A percentile compares a stretch with the other conserved stretches of the same genome.
Conservation (phyloP, 1,140 invertebrate species). For the Drosophila busckii region DNA sequence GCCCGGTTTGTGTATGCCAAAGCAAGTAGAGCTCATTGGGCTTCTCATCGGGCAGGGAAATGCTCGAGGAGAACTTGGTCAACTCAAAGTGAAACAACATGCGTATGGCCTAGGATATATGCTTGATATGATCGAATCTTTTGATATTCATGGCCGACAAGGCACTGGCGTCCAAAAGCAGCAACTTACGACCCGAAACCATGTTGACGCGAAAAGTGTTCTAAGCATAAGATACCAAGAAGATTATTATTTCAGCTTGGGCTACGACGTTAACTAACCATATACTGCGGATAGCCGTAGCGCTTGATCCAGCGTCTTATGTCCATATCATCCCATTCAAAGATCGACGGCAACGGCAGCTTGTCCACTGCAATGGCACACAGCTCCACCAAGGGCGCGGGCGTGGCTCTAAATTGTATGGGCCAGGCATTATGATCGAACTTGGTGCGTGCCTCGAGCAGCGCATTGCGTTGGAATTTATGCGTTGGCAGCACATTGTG, state of each 20-base stretch:
- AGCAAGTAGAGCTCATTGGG: constrained; percentile 56
- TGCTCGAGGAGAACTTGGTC: constrained; percentile 41
- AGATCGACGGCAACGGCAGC: constrained; percentile 41
- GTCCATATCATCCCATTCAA: constrained; percentile 51
- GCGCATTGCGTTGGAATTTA: constrained; percentile 32
- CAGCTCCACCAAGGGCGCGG: constrained; percentile 38
- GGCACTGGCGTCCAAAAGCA: constrained; percentile 58
- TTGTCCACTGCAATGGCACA: constrained; percentile 45
- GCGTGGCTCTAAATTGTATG: constrained; percentile 41
- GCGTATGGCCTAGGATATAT: constrained; percentile 54
- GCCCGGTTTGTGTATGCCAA: constrained; percentile 52
- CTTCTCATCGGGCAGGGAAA: constrained; percentile 41
- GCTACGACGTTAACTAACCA: constrained; percentile 50
- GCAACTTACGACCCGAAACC: constrained; percentile 47
- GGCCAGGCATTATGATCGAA: constrained; percentile 48
- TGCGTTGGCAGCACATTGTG: background rate
- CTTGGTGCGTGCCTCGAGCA: constrained; percentile 14
- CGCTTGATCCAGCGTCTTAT: constrained; percentile 42
- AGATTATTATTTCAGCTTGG: background rate
- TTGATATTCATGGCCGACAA: constrained; percentile 61
- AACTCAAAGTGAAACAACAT: constrained; percentile 60
- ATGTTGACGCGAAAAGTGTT: constrained; percentile 58
- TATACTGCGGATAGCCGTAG: constrained; percentile 61
- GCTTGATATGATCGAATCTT: constrained; percentile 54
- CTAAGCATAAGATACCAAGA: constrained; percentile 13